Base-by-base conservation (phyloP, 2,797 vertebrate genomes). In the Eidolon dupreanum region DNA sequence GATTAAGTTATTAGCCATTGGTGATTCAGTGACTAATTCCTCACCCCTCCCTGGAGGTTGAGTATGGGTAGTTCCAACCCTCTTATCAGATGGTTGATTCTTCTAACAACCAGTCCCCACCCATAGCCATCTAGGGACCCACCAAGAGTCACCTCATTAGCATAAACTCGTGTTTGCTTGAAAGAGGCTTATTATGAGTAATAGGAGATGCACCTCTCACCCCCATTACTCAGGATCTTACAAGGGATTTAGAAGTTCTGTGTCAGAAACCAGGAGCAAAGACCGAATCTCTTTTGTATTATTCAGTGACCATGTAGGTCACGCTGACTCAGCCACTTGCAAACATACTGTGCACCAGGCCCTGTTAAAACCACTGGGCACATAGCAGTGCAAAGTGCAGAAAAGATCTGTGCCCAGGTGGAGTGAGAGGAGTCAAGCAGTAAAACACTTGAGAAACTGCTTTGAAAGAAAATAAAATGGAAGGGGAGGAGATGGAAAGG, bases 391-490 rank as follows among this genome's bases (percentile, higher is more conserved):
- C 43, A 31, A 16, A 26, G 70, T 16, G 13, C 51, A 57, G 51
- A 31, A 16, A 57, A 26, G 16, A 33, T n/a, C 53, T 36, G 55
- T 31, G 31, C 38, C 61, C 11, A 31, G 24, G 12, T 22, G 38
- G 51, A 61, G 12, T 33, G 33, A 61, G 33, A 63, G 13, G 46
- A 74, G n/a, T 41, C 22, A 8, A 19, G 24, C 74, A 19, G 24
- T 55, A 16, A 75, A 71, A 57, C 33, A 31, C 9, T 5, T 43
- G 22, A 61, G 63, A 51, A 59, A 74, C 55, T 22, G 10, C 43
- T 84, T 73, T 85, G 75, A 88, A 57, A n/a, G 31, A 77, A 84
- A 85, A 41, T 51, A 68, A 75, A 95, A 68, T 5, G 3, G 51
- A 57, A 77, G 41, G 31, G 41, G 26, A 2, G 13, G 12, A 38